Evolutionary conservation across 2,888 invertebrate genomes (phyloP).

Genomic region (Troides aeacus): DNA sequence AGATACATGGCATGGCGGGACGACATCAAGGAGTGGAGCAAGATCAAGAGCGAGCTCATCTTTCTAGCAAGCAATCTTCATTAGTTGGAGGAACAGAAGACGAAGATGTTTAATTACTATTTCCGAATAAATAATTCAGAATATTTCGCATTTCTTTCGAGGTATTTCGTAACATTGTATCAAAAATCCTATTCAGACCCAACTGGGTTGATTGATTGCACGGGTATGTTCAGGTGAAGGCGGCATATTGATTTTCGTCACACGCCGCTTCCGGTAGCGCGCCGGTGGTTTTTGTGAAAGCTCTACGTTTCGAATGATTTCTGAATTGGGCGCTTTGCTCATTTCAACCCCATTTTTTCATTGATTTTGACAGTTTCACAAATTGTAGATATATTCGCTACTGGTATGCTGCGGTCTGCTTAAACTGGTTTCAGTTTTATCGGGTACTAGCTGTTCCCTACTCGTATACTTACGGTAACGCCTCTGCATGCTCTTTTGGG

Average conservation of each 20-base stretch:
- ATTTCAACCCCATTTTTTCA: not conserved
- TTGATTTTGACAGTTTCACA: not conserved
- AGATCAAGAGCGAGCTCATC: too few relatives aligned
- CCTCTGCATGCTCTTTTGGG: too few relatives aligned
- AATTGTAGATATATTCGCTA: too few relatives aligned
- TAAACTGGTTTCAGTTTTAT: too few relatives aligned
- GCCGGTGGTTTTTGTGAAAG: not conserved
- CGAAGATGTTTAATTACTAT: too few relatives aligned
- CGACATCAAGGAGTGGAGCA: too few relatives aligned
- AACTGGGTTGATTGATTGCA: slow-evolving; percentile 4
- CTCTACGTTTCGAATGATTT: not conserved
- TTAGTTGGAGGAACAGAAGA: too few relatives aligned
- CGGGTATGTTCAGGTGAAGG: not conserved
- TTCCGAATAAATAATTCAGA: not conserved
- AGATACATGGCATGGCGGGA: too few relatives aligned
- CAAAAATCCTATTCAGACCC: not conserved
- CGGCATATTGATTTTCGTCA: slow-evolving; percentile 4
- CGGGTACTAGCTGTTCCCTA: too few relatives aligned
- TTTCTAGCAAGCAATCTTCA: too few relatives aligned
- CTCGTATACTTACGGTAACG: too few relatives aligned
- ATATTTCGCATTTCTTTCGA: not conserved
- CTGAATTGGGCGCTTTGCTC: not conserved
- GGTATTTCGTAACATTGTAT: not conserved
- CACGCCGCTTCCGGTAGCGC: not conserved
- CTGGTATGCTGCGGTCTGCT: too few relatives aligned